Base-by-base conservation (phyloP, 2,797 vertebrate genomes). In the Poeciliopsis paucimaculata region DNA sequence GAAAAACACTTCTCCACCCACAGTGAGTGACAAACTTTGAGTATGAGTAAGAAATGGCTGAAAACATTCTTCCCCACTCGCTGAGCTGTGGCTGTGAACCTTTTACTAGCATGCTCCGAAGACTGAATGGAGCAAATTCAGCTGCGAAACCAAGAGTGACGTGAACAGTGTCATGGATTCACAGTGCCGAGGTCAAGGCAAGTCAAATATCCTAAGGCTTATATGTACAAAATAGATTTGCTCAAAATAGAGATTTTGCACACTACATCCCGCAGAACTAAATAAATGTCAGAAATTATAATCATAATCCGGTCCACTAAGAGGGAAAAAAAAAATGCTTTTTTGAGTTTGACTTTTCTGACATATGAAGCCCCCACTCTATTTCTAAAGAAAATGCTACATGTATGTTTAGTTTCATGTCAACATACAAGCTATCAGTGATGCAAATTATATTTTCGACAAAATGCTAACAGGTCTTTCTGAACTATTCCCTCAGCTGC, bases 1-100 rank as follows among this genome's bases (percentile, higher is more conserved):
- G 87, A 64, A 82, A 82, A 87, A 86, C 66, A 77, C 55, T 75
- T 86, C 77, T 87, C 82, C 86, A 15, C 86, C 84, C 79, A 82
- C 72, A 77, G 64, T 10, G 81, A 82, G 70, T 53, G 82, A 88
- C 74, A 86, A 86, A 83, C 39, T 78, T 9, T 6, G 60, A 78
- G 79, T 80, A 86, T 70, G 77, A 79, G 72, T 57, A 80, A 49
- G 36, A 39, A 80, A 79, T 85, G 72, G 36, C 64, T n/a, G n/a
- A 76, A 78, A 84, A 46, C 4, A 1, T 10, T 78, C n/a, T 49
- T 57, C 53, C 70, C 64, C 47, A 28, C 36, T 82, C 47, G 36
- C 84, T 78, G 72, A n/a, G 70, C 68, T 72, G 70, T 51, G 47
- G 72, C 83, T 86, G 74, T n/a, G 2, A 81, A 77, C 73, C 57